Base-by-base conservation (phyloP, 1,140 invertebrate species). In the Cotesia vestalis region DNA sequence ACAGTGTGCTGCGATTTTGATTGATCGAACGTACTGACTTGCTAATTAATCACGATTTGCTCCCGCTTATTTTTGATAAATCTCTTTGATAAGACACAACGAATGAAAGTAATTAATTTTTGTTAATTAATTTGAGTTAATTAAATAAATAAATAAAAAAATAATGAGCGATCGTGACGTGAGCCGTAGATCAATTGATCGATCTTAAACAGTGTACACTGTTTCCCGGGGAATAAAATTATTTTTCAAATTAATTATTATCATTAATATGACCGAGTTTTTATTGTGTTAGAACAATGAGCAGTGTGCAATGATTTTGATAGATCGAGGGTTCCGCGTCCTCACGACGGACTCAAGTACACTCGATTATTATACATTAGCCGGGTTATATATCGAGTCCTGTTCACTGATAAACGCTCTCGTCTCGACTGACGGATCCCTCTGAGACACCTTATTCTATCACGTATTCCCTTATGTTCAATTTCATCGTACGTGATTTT, bases 1-100 rank as follows among this genome's bases (percentile, higher is more conserved):
- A 59, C 74, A 75, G 74, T 75, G 74, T 75, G 74, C 74, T 73
- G 71, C 74, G 74, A 75, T 75, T 75, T 68, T 69, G 74, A 69
- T 73, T 73, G 74, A 75, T 75, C 74, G 74, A 72, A 40, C 71
- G 57, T 40, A 66, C 71, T 53, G 64, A 72, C 64, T 72, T 38
- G 71, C 64, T 38, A 73, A 62, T 73, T 53, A 72, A 52, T 60
- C 74, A 67, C 72, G 74, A 75, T 66, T 75, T 69, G 74, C 74
- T 75, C 71, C 60, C 70, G 51, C 20, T 55, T 11, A 51, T 38
- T 69, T 38, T 46, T 40, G 14, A 35, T 36, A 52, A 53, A 38
- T 34, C 27, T 27, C 27, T 27, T 27, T 27, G 27, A 27, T 27
- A 27, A 27, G 27, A 27, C 1, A 27, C 27, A 27, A 27, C 27